A percentile compares a stretch with the other conserved stretches of the same genome.
Evolutionary conservation across 2,888 invertebrate genomes (phyloP).

Genomic region (Siphlonurus alternatus): DNA sequence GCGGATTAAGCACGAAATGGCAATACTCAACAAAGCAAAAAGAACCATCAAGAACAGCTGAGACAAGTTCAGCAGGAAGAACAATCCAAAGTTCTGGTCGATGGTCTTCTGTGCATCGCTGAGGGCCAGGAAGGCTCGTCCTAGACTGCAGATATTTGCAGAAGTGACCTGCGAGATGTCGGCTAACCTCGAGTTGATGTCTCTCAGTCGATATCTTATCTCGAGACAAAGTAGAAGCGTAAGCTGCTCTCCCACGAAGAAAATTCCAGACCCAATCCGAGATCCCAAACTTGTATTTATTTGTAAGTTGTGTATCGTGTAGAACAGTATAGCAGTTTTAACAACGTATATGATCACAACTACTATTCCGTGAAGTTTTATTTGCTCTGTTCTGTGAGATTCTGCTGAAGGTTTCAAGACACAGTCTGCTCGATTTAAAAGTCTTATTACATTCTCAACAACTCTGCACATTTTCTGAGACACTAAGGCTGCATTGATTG

Average conservation of each 20-base stretch:
- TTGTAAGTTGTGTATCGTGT: neutral
- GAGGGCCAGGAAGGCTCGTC: neutral
- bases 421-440: too few relatives aligned
- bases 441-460: too few relatives aligned
- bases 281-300: neutral
- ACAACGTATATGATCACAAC: neutral
- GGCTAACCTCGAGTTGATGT: too few relatives aligned
- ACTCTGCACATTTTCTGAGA: neutral
- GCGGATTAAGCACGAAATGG: neutral
- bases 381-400: too few relatives aligned
- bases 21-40: neutral
- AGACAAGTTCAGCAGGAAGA: neutral
- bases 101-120: neutral
- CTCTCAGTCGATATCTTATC: neutral
- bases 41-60: neutral
- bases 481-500: neutral
- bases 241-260: neutral
- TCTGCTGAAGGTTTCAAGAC: too few relatives aligned
- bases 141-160: too few relatives aligned
- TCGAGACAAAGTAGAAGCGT: neutral
- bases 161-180: too few relatives aligned
- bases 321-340: neutral
- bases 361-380: neutral
- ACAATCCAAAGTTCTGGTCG: neutral
- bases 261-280: neutral